Percentiles rank a stretch among this genome's conserved stretches.
These are phyloP conservation scores for Orchesella cincta DNA, from an alignment of 1,140 invertebrate genomes.

Conservation along the genomic window DNA sequence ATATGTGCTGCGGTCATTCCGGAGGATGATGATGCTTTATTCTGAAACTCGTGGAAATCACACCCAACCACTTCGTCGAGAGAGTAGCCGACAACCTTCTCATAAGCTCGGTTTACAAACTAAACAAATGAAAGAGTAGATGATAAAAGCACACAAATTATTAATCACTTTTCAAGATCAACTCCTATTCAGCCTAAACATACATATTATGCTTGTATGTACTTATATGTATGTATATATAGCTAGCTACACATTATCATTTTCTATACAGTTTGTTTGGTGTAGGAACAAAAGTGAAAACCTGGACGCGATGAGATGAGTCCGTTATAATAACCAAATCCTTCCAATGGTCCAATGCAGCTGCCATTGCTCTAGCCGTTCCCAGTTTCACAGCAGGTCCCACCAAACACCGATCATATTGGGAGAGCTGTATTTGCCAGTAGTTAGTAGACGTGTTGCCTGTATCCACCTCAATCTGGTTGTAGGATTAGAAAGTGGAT, in stretches of 20 bases:
- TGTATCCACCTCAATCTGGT: conserved; percentile 47
- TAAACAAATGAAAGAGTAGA: too few species aligned
- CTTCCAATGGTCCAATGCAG: conserved; percentile 77
- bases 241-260: too few species aligned
- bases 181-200: too few species aligned
- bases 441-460: conserved; percentile 40
- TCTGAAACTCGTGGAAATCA: conserved; percentile 62
- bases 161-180: too few species aligned
- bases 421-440: conserved; percentile 45
- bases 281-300: conserved; percentile 55
- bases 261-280: not conserved
- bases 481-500: not conserved
- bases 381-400: conserved; percentile 57
- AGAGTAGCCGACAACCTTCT: conserved; percentile 73
- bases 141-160: conserved; percentile 36
- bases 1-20: too few species aligned
- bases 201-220: too few species aligned
- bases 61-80: conserved; percentile 74
- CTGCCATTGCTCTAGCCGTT: conserved; percentile 73
- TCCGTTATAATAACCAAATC: conserved; percentile 87
- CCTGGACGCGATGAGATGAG: conserved; percentile 78
- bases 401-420: conserved; percentile 43
- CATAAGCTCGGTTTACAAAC: conserved; percentile 79
- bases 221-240: too few species aligned
- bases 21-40: conserved; percentile 16